phyloP scores from a whole-genome alignment of 1,140 invertebrate species.

The Callitettix versicolor region DNA sequence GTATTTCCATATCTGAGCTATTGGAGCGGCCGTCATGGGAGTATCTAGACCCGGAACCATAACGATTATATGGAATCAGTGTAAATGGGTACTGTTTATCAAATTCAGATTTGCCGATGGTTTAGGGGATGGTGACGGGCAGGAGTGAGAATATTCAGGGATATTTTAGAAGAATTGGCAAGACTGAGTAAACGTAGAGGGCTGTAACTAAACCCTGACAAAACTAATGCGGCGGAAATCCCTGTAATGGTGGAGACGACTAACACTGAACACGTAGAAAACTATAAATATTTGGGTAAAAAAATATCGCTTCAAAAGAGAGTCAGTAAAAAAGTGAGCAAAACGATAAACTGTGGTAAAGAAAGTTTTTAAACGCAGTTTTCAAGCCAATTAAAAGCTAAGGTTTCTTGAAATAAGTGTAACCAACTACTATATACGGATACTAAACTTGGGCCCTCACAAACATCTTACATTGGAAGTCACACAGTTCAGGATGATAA shows the following conservation, averaged over 20 bases:
- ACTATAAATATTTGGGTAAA: background rate
- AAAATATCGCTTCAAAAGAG: background rate
- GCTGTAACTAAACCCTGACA: background rate
- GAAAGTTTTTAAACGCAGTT: background rate
- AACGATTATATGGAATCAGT: no score
- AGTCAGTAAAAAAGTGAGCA: background rate
- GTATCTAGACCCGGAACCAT: no score
- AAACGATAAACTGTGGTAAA: background rate
- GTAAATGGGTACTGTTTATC: no score
- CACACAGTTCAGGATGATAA: no score
- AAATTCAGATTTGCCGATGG: no score
- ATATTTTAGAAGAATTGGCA: background rate
- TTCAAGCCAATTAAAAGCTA: background rate
- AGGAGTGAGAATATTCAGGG: no score
- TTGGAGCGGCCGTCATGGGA: no score
- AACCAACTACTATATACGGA: background rate
- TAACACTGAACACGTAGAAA: background rate
- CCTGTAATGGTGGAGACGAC: background rate
- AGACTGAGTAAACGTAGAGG: background rate
- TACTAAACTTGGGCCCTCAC: background rate
- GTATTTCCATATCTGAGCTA: no score
- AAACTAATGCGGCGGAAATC: background rate
- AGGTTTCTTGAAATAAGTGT: background rate
- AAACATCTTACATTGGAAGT: no score
- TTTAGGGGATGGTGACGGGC: no score